phyloP scores from a whole-genome alignment of 2,797 vertebrate species.

The Saxicola maurus region DNA sequence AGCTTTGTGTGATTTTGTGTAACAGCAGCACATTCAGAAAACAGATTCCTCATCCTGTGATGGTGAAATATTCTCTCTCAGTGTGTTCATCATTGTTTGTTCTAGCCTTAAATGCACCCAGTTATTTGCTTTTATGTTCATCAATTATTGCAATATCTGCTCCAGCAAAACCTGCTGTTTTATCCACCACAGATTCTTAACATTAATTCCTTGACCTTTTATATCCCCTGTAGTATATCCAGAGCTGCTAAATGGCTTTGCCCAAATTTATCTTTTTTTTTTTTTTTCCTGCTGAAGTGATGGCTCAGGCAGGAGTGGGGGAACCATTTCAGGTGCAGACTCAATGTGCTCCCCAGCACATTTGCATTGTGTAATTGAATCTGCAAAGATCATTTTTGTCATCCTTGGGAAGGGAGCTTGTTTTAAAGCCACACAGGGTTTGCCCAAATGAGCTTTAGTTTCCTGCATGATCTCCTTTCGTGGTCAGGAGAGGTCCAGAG shows the following conservation, averaged over 20 bases:
- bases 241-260: neutral
- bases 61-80: neutral
- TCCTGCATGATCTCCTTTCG: neutral
- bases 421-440: neutral
- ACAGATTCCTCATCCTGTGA: neutral
- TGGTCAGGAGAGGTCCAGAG: neutral
- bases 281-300: neutral
- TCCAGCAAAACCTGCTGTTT: neutral
- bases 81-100: neutral
- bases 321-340: neutral
- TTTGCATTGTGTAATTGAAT: neutral
- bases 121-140: neutral
- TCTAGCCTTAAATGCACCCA: neutral
- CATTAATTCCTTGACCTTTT: neutral
- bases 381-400: neutral
- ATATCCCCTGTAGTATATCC: neutral
- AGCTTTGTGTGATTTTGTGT: neutral
- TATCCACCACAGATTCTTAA: neutral
- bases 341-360: accelerated
- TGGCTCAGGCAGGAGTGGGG: neutral
- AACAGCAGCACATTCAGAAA: neutral
- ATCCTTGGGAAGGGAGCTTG: neutral
- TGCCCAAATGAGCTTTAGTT: neutral
- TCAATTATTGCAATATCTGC: slow-evolving; percentile 3
- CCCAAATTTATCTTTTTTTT: neutral